These are phyloP conservation scores for Centroberyx gerrardi DNA, from an alignment of 2,797 vertebrate species.

Conservation along the genomic window DNA sequence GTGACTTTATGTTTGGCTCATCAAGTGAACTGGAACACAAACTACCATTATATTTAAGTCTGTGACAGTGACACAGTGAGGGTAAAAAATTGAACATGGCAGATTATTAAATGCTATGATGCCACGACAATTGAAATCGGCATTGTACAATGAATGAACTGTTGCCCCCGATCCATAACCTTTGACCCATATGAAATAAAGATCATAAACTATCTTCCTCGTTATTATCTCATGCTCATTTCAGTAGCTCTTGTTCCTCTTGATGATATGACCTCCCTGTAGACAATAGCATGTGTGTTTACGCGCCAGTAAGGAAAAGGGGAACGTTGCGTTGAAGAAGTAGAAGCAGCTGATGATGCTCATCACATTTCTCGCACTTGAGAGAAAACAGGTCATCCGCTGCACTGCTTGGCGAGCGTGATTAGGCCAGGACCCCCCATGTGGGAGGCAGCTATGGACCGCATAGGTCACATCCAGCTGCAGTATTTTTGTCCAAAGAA, in stretches of 20 bases:
- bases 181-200: slow-evolving; percentile 31
- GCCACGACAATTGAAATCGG: slow-evolving; percentile 15
- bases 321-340: slow-evolving; percentile 41
- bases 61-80: slow-evolving; percentile 2
- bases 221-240: slow-evolving; percentile 22
- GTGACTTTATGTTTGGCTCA: slow-evolving; percentile 11
- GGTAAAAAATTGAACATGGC: slow-evolving; percentile 9
- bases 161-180: slow-evolving; percentile 29
- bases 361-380: slow-evolving; percentile 40
- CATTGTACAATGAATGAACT: slow-evolving; percentile 31
- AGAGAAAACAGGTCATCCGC: slow-evolving; percentile 51
- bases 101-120: slow-evolving; percentile 23
- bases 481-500: no score
- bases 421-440: slow-evolving; percentile 4
- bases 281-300: slow-evolving; percentile 54
- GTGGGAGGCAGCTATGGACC: neutral
- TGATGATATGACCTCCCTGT: slow-evolving; percentile 52
- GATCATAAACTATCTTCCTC: neutral
- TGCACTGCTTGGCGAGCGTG: neutral
- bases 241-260: slow-evolving; percentile 50
- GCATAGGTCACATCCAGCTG: no score
- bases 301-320: slow-evolving; percentile 41
- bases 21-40: slow-evolving; percentile 30
- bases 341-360: slow-evolving; percentile 51
- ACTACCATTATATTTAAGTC: slow-evolving; percentile 6